phyloP scores from a whole-genome alignment of 2,888 invertebrate species.

The Nomada lathburiana region DNA sequence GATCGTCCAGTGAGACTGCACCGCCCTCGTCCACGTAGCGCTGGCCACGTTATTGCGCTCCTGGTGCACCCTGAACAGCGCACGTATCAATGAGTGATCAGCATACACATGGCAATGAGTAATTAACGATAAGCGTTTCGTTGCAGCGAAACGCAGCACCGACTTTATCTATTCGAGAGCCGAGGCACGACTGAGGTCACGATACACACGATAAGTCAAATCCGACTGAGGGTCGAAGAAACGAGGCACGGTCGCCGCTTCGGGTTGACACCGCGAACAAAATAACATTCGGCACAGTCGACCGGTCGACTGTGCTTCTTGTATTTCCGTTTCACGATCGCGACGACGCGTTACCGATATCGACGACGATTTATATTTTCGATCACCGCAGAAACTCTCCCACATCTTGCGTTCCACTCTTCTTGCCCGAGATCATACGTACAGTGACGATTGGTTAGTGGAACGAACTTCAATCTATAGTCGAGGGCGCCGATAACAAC shows the following conservation, averaged over 20 bases:
- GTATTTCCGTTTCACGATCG: not conserved
- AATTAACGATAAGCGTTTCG: not conserved
- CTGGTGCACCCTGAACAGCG: too few relatives aligned
- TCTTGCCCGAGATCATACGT: too few relatives aligned
- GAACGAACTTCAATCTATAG: too few relatives aligned
- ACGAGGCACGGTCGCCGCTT: too few relatives aligned
- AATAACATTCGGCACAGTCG: not conserved
- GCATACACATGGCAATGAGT: not conserved
- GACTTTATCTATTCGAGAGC: conserved; percentile 8
- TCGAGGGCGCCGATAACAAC: too few relatives aligned
- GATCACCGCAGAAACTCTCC: not conserved
- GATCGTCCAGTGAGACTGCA: too few relatives aligned
- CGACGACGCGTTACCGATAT: not conserved
- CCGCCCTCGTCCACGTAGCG: too few relatives aligned
- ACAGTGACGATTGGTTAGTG: too few relatives aligned
- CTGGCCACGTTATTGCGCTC: too few relatives aligned
- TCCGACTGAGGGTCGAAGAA: not conserved
- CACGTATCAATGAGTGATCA: not conserved
- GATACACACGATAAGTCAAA: conserved; percentile 17
- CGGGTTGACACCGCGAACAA: not conserved
- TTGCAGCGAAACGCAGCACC: not conserved
- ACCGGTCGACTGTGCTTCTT: conserved; percentile 3
- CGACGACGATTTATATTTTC: not conserved
- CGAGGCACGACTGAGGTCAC: not conserved
- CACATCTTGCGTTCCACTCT: not conserved